Conservation (phyloP, 2,797 vertebrate genomes). For the Ceyx erithaca region DNA sequence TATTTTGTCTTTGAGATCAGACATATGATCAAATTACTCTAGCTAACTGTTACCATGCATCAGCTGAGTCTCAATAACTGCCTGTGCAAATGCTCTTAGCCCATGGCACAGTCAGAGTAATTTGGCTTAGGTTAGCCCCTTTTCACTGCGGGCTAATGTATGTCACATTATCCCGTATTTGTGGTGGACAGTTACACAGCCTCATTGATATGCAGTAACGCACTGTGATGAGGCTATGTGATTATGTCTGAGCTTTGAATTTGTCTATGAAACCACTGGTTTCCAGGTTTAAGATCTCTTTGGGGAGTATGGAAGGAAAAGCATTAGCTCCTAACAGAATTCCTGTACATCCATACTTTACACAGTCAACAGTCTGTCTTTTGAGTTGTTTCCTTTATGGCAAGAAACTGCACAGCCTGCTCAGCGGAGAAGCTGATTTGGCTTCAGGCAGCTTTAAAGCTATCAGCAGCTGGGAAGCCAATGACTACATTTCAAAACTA, state of each 20-base stretch:
- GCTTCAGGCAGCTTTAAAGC: conserved; percentile 22
- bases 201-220: background rate
- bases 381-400: conserved; percentile 19
- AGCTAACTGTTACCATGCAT: conserved; percentile 41
- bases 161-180: conserved; percentile 30
- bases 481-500: background rate
- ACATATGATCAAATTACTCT: conserved; percentile 55
- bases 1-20: conserved; percentile 60
- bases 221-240: background rate
- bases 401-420: conserved; percentile 23
- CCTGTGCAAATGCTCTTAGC: conserved; percentile 46
- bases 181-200: conserved; percentile 31
- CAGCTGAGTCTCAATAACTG: conserved; percentile 30
- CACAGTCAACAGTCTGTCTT: background rate
- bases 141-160: conserved; percentile 48
- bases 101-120: conserved; percentile 36
- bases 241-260: background rate
- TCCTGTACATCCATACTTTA: conserved; percentile 2
- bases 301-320: background rate
- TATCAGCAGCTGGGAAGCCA: conserved; percentile 38
- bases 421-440: conserved; percentile 40
- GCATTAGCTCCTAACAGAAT: background rate
- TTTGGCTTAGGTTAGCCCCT: conserved; percentile 52
- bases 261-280: conserved; percentile 15
- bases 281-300: conserved; percentile 39